Evolutionary conservation across 2,113 vertebrate species (phyloP).

Genomic region (Galemys pyrenaicus): DNA sequence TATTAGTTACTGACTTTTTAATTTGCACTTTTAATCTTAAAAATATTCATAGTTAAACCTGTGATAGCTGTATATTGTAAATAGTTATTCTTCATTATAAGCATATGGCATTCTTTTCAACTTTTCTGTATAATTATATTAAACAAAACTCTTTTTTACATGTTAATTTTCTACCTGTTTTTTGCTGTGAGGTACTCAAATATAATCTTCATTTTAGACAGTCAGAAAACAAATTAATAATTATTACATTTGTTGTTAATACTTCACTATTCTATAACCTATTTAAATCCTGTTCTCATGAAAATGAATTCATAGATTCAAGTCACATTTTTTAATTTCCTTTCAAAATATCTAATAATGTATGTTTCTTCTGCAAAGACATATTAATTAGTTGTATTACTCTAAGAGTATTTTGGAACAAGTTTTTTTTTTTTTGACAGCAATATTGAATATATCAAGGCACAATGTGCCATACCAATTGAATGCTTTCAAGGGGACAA

Average conservation of each 20-base stretch:
- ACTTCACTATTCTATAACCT: background rate
- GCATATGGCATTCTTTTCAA: background rate
- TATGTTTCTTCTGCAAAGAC: background rate
- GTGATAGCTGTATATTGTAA: background rate
- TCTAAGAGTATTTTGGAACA: background rate
- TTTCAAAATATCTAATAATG: background rate
- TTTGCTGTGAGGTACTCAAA: background rate
- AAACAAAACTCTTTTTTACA: conserved; percentile 1
- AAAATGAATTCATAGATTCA: background rate
- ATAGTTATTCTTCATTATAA: conserved; percentile 33
- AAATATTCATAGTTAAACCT: background rate
- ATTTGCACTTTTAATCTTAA: too few relatives aligned
- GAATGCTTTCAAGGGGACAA: background rate
- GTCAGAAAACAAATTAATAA: background rate
- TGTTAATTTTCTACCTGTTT: conserved; percentile 1
- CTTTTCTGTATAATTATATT: background rate
- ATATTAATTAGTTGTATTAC: background rate
- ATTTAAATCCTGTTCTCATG: background rate
- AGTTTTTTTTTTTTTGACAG: background rate
- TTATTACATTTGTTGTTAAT: background rate
- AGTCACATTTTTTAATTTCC: background rate
- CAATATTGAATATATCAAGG: background rate
- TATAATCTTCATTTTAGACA: background rate
- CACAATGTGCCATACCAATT: background rate
- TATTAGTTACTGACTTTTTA: too few relatives aligned